phyloP scores from a whole-genome alignment of 1,140 invertebrate species.

The Meloidogyne hapla region DNA sequence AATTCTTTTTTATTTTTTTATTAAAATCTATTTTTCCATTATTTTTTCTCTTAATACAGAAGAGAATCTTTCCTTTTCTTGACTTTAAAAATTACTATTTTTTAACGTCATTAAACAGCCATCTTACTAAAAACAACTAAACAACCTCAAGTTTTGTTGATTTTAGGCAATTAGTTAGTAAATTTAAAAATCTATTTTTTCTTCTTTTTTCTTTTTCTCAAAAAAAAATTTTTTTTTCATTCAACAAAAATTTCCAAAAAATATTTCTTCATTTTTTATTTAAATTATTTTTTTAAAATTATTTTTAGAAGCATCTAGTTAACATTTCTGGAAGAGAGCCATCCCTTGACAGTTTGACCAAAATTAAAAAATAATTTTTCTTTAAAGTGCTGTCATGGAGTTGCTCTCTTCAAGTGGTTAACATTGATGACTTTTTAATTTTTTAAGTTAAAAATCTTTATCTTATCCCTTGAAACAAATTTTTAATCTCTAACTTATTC shows the following conservation, averaged over 20 bases:
- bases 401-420: slow-evolving; percentile 37
- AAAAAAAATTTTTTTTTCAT: neutral
- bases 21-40: too few species aligned
- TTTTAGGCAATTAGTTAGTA: slow-evolving; percentile 3
- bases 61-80: too few species aligned
- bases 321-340: slow-evolving; percentile 36
- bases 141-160: neutral
- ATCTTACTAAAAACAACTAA: too few species aligned
- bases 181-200: too few species aligned
- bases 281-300: slow-evolving; percentile 44
- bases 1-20: too few species aligned
- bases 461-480: too few species aligned
- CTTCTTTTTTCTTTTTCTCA: neutral
- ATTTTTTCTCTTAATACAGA: too few species aligned
- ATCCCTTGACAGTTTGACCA: slow-evolving; percentile 41
- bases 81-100: too few species aligned
- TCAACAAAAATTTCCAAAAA: slow-evolving; percentile 18
- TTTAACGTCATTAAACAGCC: too few species aligned
- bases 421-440: neutral
- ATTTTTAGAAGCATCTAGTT: slow-evolving; percentile 24
- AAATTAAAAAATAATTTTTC: neutral
- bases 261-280: slow-evolving; percentile 27
- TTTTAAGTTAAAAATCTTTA: too few species aligned
- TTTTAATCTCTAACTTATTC: too few species aligned
- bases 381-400: slow-evolving; percentile 37